Conservation (phyloP, 2,113 vertebrate species). For the Hipposideros armiger region DNA sequence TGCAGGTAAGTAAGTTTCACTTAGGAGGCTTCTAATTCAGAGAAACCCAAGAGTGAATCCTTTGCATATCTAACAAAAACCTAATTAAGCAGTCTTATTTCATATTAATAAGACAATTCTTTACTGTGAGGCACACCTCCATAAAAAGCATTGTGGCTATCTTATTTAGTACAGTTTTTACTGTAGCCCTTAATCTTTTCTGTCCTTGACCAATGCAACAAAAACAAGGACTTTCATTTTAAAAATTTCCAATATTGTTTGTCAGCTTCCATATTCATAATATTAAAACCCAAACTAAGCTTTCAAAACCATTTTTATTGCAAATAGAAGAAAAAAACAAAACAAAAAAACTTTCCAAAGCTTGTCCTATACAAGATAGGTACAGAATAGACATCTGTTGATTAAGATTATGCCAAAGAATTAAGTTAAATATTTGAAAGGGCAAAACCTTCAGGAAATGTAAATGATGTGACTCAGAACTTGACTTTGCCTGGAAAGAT, state of each 20-base stretch:
- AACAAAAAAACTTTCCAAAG: neutral
- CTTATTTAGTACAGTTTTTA: neutral
- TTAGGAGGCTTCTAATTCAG: neutral
- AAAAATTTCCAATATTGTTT: conserved; percentile 11
- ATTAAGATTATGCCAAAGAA: neutral
- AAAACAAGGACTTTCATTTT: neutral
- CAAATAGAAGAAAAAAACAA: neutral
- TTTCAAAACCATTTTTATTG: conserved; percentile 15
- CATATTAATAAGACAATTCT: neutral
- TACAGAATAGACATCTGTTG: neutral
- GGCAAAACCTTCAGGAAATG: neutral
- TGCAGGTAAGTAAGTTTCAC: neutral
- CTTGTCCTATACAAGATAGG: neutral
- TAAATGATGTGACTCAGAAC: neutral
- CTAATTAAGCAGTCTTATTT: neutral
- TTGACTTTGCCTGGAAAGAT: conserved; percentile 21
- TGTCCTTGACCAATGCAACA: neutral
- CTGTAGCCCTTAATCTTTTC: neutral
- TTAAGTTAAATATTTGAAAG: neutral
- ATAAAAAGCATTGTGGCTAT: neutral
- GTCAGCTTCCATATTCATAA: neutral
- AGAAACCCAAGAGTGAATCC: neutral
- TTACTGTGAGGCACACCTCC: neutral
- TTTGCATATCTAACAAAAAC: neutral
- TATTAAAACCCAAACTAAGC: neutral